These are phyloP conservation scores for Andrena trimmerana DNA, from an alignment of 2,888 invertebrate species.

Conservation along the genomic window DNA sequence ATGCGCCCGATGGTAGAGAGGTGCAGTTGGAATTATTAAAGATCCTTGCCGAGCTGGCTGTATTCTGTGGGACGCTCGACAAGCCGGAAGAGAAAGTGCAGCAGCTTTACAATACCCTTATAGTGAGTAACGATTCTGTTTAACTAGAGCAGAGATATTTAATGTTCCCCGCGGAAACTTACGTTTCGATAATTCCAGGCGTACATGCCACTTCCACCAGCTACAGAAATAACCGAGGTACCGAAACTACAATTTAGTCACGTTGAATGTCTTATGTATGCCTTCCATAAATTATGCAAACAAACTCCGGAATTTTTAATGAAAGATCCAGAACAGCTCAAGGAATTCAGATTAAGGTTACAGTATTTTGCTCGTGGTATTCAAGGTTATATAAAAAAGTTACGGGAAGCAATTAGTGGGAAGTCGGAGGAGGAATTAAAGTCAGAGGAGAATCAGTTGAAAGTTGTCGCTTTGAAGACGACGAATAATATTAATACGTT, in stretches of 20 bases:
- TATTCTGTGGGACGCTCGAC: slow-evolving; percentile 91
- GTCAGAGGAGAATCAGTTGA: slow-evolving; percentile 92
- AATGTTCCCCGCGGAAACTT: neutral
- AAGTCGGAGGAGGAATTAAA: slow-evolving; percentile 91
- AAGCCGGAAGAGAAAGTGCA: slow-evolving; percentile 91
- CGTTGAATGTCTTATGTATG: slow-evolving; percentile 95
- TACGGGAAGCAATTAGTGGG: slow-evolving; percentile 89
- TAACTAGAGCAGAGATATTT: slow-evolving; percentile 3
- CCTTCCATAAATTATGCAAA: slow-evolving; percentile 91
- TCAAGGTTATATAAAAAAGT: slow-evolving; percentile 93
- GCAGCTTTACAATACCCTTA: slow-evolving; percentile 91
- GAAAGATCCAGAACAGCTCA: slow-evolving; percentile 91
- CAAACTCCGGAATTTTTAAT: slow-evolving; percentile 92
- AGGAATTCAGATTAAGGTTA: slow-evolving; percentile 94
- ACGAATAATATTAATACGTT: slow-evolving; percentile 96
- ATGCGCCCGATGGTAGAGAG: slow-evolving; percentile 88
- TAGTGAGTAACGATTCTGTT: slow-evolving; percentile 87
- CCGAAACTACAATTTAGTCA: slow-evolving; percentile 97
- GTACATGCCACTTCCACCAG: slow-evolving; percentile 95
- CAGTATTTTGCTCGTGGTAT: slow-evolving; percentile 97
- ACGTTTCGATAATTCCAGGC: slow-evolving; percentile 86
- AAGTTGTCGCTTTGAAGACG: slow-evolving; percentile 93
- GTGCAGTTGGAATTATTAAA: slow-evolving; percentile 93
- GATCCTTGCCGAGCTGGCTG: slow-evolving; percentile 94
- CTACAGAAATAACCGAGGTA: slow-evolving; percentile 88